Evolutionary conservation across 2,113 vertebrate species (phyloP), one percentile per base, ranked within the genome.

Genomic region (Rhinogobius similis): DNA sequence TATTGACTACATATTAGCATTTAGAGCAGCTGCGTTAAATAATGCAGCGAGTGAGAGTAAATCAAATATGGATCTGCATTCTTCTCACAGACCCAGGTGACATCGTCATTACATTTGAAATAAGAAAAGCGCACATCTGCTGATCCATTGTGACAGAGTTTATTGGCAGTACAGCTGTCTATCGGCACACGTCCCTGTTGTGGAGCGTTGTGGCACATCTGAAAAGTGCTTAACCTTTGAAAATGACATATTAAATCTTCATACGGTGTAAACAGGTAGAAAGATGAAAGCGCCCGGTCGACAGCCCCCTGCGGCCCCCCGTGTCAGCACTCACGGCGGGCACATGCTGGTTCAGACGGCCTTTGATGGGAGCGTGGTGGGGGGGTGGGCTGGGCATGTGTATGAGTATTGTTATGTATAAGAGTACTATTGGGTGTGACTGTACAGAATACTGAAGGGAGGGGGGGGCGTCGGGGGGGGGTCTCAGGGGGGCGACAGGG

Each of bases 221-320:
- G 16, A n/a, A 58, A 58, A 58, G 55, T 29, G 55, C 55, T 58
- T 61, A 50, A 53, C 50, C 67, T 55, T 53, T 67, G 44, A 70
- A 82, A 86, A 78, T 24, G 5, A 64, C 68, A 20, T 21, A 4
- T 39, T 26, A 68, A 71, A 87, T 83, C 29, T 76, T 79, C 48
- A 48, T 80, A 85, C 32, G 79, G 67, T 82, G 91, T 81, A 88
- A 87, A 85, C 87, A 91, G 79, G 72, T 73, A 87, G 68, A 20
- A 73, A 88, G 78, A 61, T 36, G 29, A 61, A 61, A 61, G 58
- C 27, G 58, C 58, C 29, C 58, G 27, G 16, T 61, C 29, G 29
- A 38, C 29, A n/a, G 58, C 58, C 29, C 29, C 27, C 27, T 24
- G 27, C 58, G 20, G 58, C 29, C 29, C 29, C 58, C 29, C 29